Evolutionary conservation across 2,888 invertebrate species (phyloP).

Genomic region (Endotricha flammealis): DNA sequence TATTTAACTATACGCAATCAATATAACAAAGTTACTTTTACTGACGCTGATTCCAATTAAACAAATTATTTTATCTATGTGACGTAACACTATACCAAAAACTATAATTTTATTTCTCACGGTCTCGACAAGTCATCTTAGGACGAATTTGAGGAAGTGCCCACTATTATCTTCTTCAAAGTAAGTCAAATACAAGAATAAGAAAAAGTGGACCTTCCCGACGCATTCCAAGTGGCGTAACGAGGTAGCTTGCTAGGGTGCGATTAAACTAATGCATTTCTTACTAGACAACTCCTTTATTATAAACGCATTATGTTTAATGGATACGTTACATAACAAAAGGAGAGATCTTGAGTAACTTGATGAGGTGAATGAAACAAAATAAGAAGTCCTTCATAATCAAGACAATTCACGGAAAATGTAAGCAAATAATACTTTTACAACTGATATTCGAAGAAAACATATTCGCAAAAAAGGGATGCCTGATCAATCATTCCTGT

Average conservation of each 20-base stretch:
- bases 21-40: not conserved
- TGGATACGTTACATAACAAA: constrained; percentile 31
- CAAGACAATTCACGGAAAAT: no score
- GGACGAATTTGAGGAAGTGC: constrained; percentile 67
- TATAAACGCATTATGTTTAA: constrained; percentile 62
- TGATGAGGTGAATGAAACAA: constrained; percentile 1
- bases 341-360: not conserved
- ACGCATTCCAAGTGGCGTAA: constrained; percentile 32
- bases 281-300: constrained; percentile 45
- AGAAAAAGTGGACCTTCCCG: constrained; percentile 27
- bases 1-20: not conserved
- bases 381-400: no score
- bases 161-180: constrained; percentile 62
- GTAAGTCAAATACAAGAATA: constrained; percentile 55
- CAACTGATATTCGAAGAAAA: no score
- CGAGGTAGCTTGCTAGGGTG: constrained; percentile 41
- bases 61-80: constrained; percentile 10
- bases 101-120: constrained; percentile 64
- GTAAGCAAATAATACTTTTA: no score
- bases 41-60: not conserved
- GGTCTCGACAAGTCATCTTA: constrained; percentile 57
- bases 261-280: constrained; percentile 65
- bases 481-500: not conserved
- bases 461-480: not conserved
- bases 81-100: constrained; percentile 31